Percentiles rank a stretch among this genome's conserved stretches.
These are phyloP conservation scores for Drosophila cracens DNA, from an alignment of 2,888 invertebrate species.

Conservation along the genomic window DNA sequence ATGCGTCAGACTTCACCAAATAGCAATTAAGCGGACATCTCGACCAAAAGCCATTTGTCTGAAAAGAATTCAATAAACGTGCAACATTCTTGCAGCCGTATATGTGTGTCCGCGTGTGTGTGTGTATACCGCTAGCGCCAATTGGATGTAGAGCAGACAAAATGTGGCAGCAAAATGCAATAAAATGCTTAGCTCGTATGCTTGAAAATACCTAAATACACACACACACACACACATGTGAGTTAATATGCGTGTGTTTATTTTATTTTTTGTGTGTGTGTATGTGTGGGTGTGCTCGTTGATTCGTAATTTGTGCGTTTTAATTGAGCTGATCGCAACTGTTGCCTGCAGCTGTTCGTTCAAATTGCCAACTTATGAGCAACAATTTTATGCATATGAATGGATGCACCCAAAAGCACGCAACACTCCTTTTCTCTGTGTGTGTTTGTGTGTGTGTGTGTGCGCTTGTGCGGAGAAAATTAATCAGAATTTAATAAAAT, in stretches of 20 bases:
- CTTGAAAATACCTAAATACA: conserved; percentile 48
- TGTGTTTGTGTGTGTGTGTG: neutral
- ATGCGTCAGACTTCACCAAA: conserved; percentile 5
- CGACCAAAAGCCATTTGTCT: conserved; percentile 24
- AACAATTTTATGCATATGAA: conserved; percentile 38
- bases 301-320: conserved; percentile 71
- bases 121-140: neutral
- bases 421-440: conserved; percentile 47
- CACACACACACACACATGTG: neutral
- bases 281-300: conserved; percentile 45
- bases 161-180: conserved; percentile 58
- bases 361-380: conserved; percentile 39
- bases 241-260: neutral
- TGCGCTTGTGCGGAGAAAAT: conserved; percentile 40
- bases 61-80: conserved; percentile 23
- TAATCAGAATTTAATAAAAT: conserved; percentile 80
- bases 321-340: conserved; percentile 69
- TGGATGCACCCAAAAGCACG: conserved; percentile 65
- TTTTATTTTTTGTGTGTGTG: conserved; percentile 3
- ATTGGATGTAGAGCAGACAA: conserved; percentile 30
- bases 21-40: conserved; percentile 5
- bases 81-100: neutral
- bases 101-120: fast-evolving
- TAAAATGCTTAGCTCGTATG: conserved; percentile 62
- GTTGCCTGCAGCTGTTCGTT: conserved; percentile 47